These are phyloP conservation scores for Noctua fimbriata DNA, from an alignment of 2,888 invertebrate species.

Conservation along the genomic window DNA sequence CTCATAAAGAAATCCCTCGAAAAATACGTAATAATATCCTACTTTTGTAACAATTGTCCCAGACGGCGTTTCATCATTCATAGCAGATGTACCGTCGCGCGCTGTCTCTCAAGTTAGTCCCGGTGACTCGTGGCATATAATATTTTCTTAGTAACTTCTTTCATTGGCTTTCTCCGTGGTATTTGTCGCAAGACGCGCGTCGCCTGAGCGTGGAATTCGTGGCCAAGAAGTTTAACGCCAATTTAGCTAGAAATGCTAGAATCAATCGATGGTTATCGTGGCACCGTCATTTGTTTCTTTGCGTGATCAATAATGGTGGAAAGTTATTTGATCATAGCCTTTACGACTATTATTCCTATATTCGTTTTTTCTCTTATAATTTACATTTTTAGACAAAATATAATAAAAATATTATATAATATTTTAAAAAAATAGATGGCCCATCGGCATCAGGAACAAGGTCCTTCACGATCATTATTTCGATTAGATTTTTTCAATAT, in stretches of 20 bases:
- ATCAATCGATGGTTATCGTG: conserved; percentile 42
- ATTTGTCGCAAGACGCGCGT: neutral
- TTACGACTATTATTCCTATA: neutral
- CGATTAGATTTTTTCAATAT: too few species aligned
- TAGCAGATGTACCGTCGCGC: too few species aligned
- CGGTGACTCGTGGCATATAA: too few species aligned
- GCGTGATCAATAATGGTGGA: conserved; percentile 27
- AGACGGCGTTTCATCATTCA: neutral
- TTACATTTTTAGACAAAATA: too few species aligned
- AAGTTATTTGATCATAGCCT: conserved; percentile 13
- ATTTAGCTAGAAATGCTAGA: conserved; percentile 10
- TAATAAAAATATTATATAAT: too few species aligned
- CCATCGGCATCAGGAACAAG: too few species aligned
- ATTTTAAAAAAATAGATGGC: too few species aligned
- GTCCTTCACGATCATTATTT: too few species aligned
- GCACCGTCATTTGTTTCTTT: conserved; percentile 4
- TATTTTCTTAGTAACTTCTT: too few species aligned
- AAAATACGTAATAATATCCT: neutral
- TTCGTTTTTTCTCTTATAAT: too few species aligned
- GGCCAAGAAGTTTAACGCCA: neutral
- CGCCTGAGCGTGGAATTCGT: neutral
- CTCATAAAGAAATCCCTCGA: too few species aligned
- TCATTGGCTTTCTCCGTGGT: neutral
- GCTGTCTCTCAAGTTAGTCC: too few species aligned
- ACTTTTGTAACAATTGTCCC: neutral